Conservation (phyloP, 2,797 vertebrate genomes). For the Pteropus rufus region DNA sequence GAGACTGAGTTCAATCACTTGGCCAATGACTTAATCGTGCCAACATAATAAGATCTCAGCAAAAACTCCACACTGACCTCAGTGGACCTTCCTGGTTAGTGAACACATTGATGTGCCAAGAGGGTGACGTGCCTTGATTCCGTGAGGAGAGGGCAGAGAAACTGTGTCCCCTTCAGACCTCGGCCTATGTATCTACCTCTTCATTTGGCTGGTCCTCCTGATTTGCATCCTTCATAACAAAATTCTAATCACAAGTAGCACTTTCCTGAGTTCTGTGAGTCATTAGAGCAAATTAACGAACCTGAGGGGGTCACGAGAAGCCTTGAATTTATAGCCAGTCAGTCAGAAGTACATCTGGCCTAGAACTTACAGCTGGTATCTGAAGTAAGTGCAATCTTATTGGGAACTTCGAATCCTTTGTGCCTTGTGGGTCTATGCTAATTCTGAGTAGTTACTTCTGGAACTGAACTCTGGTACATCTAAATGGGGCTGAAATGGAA, state of each 20-base stretch:
- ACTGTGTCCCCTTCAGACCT: too few species aligned
- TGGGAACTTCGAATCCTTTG: background rate
- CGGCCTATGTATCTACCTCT: background rate
- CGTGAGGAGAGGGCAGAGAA: background rate
- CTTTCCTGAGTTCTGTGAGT: background rate
- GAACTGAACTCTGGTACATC: background rate
- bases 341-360: background rate
- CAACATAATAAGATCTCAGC: background rate
- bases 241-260: background rate
- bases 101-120: background rate
- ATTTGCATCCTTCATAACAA: background rate
- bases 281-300: background rate
- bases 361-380: background rate
- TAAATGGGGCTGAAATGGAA: background rate
- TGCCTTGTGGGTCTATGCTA: background rate
- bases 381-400: background rate
- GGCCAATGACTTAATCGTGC: background rate
- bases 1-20: background rate
- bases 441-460: background rate
- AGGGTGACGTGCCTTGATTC: accelerated
- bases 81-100: background rate
- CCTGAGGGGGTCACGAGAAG: background rate
- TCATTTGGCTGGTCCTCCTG: background rate
- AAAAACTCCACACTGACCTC: background rate
- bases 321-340: background rate